These are phyloP conservation scores for Elymnias hypermnestra DNA, from an alignment of 1,140 invertebrate genomes.

Conservation along the genomic window DNA sequence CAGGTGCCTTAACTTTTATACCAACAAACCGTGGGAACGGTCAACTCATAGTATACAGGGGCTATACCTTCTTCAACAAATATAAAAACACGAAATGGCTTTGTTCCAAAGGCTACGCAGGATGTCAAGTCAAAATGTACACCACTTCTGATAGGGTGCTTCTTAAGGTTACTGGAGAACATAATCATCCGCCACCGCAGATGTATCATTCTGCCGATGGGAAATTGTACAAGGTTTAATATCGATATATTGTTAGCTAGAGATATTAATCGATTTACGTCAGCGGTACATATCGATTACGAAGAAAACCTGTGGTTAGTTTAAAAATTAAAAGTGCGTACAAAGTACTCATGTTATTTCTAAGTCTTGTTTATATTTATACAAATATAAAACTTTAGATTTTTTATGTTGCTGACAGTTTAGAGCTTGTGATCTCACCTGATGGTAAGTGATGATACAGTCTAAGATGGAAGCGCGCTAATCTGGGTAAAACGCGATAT, in stretches of 20 bases:
- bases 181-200: slow-evolving; percentile 11
- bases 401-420: too few species aligned
- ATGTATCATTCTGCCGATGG: slow-evolving; percentile 2
- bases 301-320: too few species aligned
- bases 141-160: slow-evolving; percentile 5
- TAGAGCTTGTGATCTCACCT: too few species aligned
- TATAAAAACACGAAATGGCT: slow-evolving; percentile 21
- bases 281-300: too few species aligned
- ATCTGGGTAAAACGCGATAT: too few species aligned
- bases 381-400: not conserved
- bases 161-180: not conserved
- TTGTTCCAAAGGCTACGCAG: slow-evolving; percentile 12
- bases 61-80: slow-evolving; percentile 13
- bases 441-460: too few species aligned
- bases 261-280: too few species aligned
- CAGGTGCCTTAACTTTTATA: not conserved
- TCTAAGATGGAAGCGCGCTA: too few species aligned
- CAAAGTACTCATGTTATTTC: too few species aligned
- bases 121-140: slow-evolving; percentile 14
- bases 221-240: not conserved
- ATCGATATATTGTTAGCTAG: too few species aligned
- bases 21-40: slow-evolving; percentile 1
- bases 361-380: too few species aligned
- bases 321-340: not conserved
- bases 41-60: slow-evolving; percentile 7